Evolutionary conservation across 2,888 invertebrate genomes (phyloP).

Genomic region (Drosophila putrida): DNA sequence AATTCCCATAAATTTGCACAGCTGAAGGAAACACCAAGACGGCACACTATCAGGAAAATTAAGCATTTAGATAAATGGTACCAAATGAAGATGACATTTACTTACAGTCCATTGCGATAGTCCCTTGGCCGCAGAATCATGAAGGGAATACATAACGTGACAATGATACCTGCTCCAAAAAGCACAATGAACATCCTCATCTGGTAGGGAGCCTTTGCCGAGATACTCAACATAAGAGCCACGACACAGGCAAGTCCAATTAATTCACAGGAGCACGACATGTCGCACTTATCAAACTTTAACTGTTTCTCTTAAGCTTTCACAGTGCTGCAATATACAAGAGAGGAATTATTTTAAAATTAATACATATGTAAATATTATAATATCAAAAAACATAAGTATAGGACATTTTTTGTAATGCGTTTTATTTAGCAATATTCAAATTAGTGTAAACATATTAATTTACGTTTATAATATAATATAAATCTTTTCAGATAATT

Average conservation of each 20-base stretch:
- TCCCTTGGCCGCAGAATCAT: constrained; percentile 91
- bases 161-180: constrained; percentile 87
- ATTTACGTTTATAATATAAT: no score
- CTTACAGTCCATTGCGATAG: constrained; percentile 93
- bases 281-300: constrained; percentile 27
- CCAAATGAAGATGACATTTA: neutral
- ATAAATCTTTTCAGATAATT: no score
- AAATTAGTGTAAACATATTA: no score
- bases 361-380: neutral
- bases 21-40: constrained; percentile 88
- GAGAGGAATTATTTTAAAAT: neutral
- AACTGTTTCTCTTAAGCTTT: neutral
- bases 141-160: constrained; percentile 89
- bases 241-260: constrained; percentile 82
- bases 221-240: constrained; percentile 79
- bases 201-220: constrained; percentile 88
- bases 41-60: constrained; percentile 87
- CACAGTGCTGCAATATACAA: neutral
- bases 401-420: no score
- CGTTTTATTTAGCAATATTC: no score
- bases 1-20: constrained; percentile 87
- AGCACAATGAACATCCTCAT: constrained; percentile 90
- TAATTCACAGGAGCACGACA: constrained; percentile 83
- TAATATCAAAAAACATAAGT: neutral
- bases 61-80: neutral